Evolutionary conservation across 92 coral and sea anemone genomes (phyloP).

Genomic region (Zoanthus sansibaricus): DNA sequence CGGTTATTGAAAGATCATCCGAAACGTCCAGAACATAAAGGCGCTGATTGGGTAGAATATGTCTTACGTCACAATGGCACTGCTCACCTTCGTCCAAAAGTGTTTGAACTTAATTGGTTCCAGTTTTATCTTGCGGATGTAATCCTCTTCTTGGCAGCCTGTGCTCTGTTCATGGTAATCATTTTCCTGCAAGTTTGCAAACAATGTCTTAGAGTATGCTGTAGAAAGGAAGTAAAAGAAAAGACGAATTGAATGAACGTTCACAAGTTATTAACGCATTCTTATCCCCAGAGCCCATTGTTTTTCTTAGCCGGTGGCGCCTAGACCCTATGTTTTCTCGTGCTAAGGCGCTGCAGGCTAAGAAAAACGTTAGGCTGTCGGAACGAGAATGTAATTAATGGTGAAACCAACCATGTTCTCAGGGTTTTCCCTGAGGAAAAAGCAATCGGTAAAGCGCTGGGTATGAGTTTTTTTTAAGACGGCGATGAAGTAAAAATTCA

Average conservation of each 20-base stretch:
- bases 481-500: too few relatives aligned
- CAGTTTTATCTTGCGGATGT: conserved; percentile 23
- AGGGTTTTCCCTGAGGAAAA: too few relatives aligned
- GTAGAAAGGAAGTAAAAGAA: background rate
- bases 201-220: background rate
- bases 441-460: too few relatives aligned
- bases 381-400: too few relatives aligned
- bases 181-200: background rate
- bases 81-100: conserved; percentile 11
- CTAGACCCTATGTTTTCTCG: too few relatives aligned
- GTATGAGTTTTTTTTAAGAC: too few relatives aligned
- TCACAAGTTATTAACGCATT: too few relatives aligned
- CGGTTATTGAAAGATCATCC: background rate
- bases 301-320: too few relatives aligned
- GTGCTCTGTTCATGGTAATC: background rate
- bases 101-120: conserved; percentile 1
- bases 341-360: too few relatives aligned
- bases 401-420: too few relatives aligned
- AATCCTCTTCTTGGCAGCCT: background rate
- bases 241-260: background rate
- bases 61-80: conserved; percentile 40
- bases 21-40: conserved; percentile 1
- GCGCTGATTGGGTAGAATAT: conserved; percentile 40
- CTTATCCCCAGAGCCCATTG: too few relatives aligned
- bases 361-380: too few relatives aligned